Conservation (phyloP, 2,113 vertebrate genomes). For the Seriola quinqueradiata region DNA sequence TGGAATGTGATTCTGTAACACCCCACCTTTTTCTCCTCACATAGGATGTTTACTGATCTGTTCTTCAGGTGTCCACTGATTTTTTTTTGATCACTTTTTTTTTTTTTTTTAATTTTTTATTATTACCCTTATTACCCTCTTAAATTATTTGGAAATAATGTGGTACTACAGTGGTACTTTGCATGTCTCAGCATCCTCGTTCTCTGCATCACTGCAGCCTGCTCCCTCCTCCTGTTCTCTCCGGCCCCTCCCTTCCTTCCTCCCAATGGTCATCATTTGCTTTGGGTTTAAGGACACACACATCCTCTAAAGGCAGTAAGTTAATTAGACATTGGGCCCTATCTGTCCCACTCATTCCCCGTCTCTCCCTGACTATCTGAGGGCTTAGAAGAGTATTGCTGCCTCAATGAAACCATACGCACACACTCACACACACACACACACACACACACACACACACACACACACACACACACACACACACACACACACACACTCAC, state of each 20-base stretch:
- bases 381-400: slow-evolving; percentile 39
- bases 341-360: slow-evolving; percentile 48
- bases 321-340: slow-evolving; percentile 68
- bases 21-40: neutral
- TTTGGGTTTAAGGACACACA: slow-evolving; percentile 60
- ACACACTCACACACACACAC: slow-evolving; percentile 6
- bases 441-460: slow-evolving; percentile 23
- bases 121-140: neutral
- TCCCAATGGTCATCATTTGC: slow-evolving; percentile 65
- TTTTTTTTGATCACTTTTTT: too few relatives aligned
- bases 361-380: slow-evolving; percentile 37
- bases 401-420: slow-evolving; percentile 54
- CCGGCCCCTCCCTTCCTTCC: neutral
- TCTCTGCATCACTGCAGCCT: slow-evolving; percentile 9
- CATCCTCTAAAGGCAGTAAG: slow-evolving; percentile 63
- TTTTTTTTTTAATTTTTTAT: too few relatives aligned
- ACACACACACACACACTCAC: slow-evolving; percentile 14
- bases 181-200: slow-evolving; percentile 7
- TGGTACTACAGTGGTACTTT: neutral
- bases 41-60: neutral
- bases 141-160: neutral
- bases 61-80: too few relatives aligned
- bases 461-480: neutral
- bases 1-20: neutral
- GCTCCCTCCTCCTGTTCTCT: neutral